Evolutionary conservation across 1,140 invertebrate genomes (phyloP).

Genomic region (Drosophila hydei): DNA sequence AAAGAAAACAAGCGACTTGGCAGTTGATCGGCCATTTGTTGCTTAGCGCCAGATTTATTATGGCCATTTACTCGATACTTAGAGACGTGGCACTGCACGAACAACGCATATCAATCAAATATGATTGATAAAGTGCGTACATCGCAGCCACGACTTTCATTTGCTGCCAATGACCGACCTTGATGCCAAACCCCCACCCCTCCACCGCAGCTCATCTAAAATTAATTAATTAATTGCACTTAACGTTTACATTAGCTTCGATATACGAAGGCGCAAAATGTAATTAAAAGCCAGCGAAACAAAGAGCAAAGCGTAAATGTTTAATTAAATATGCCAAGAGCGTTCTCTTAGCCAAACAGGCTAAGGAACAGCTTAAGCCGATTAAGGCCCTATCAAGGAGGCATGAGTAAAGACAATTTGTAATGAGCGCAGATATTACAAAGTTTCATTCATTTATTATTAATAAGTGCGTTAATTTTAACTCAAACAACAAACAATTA

Average conservation of each 20-base stretch:
- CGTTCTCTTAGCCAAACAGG: slow-evolving; percentile 25
- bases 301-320: slow-evolving; percentile 44
- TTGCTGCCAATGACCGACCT: slow-evolving; percentile 41
- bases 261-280: slow-evolving; percentile 41
- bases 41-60: slow-evolving; percentile 21
- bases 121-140: slow-evolving; percentile 8
- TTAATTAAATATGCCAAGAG: slow-evolving; percentile 62
- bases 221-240: slow-evolving; percentile 31
- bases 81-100: slow-evolving; percentile 23
- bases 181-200: too few relatives aligned
- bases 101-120: slow-evolving; percentile 1
- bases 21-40: slow-evolving; percentile 18
- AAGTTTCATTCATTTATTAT: too few relatives aligned
- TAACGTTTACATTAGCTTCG: slow-evolving; percentile 44
- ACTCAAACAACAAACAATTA: too few relatives aligned
- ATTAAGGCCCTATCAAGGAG: slow-evolving; percentile 40
- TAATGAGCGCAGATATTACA: not conserved
- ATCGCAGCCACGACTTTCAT: not conserved
- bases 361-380: slow-evolving; percentile 1
- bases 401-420: slow-evolving; percentile 1
- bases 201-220: slow-evolving; percentile 26
- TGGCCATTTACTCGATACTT: slow-evolving; percentile 20
- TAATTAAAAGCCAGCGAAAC: slow-evolving; percentile 51
- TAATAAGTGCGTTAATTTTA: too few relatives aligned
- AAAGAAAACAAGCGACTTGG: slow-evolving; percentile 28